These are phyloP conservation scores for Erithacus rubecula DNA, from an alignment of 2,797 vertebrate genomes.

Conservation along the genomic window DNA sequence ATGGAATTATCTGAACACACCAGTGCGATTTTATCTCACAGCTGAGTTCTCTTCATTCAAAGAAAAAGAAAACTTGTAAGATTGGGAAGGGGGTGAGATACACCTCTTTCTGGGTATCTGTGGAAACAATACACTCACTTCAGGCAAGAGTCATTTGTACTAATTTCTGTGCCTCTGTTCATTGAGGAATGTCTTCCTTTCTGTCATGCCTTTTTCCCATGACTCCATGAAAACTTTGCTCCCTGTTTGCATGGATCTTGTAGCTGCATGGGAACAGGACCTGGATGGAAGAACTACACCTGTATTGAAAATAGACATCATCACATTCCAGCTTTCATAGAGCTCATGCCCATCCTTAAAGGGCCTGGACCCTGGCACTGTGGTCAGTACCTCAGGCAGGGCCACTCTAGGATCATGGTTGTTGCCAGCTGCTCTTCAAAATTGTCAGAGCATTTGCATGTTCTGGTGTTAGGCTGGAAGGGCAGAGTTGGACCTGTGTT, in stretches of 20 bases:
- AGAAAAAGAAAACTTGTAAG: neutral
- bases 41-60: neutral
- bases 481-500: neutral
- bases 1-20: neutral
- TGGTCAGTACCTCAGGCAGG: neutral
- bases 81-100: neutral
- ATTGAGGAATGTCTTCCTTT: neutral
- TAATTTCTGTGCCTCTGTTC: neutral
- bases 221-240: neutral
- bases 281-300: neutral
- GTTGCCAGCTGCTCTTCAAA: neutral
- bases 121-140: neutral
- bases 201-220: rapidly evolving
- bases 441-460: neutral
- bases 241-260: neutral
- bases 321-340: neutral
- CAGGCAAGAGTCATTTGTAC: neutral
- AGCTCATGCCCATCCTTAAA: neutral
- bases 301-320: neutral
- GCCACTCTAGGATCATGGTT: neutral
- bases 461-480: neutral
- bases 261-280: neutral
- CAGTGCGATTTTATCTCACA: neutral
- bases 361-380: neutral
- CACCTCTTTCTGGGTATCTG: neutral